These are phyloP conservation scores for Lordiphosa mommai DNA, from an alignment of 1,140 invertebrate species.

Conservation along the genomic window DNA sequence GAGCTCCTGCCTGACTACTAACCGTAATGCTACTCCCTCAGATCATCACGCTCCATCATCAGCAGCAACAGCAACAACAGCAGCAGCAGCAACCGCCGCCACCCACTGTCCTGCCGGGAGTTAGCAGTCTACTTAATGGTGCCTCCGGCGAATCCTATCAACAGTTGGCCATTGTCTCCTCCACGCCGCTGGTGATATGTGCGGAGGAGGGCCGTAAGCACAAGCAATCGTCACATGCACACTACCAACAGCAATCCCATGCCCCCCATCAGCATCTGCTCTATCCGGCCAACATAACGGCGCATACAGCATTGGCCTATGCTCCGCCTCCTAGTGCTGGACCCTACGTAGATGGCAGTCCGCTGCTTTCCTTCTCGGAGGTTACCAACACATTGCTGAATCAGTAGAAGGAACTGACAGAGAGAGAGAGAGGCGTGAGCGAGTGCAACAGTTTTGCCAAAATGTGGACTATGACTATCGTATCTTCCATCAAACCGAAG, in stretches of 20 bases:
- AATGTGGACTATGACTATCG: slow-evolving; percentile 79
- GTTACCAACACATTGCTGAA: slow-evolving; percentile 89
- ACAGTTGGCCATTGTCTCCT: slow-evolving; percentile 62
- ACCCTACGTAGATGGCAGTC: slow-evolving; percentile 87
- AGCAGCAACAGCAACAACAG: slow-evolving; percentile 60
- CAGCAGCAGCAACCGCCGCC: slow-evolving; percentile 46
- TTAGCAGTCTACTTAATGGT: slow-evolving; percentile 50
- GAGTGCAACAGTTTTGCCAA: slow-evolving; percentile 76
- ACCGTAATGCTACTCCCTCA: slow-evolving; percentile 58
- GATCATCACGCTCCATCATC: slow-evolving; percentile 58
- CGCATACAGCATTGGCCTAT: slow-evolving; percentile 79
- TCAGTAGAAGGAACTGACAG: slow-evolving; percentile 80
- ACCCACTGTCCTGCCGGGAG: slow-evolving; percentile 37
- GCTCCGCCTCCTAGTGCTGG: slow-evolving; percentile 54
- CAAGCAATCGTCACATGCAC: slow-evolving; percentile 5
- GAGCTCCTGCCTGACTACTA: slow-evolving; percentile 45
- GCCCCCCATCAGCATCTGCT: slow-evolving; percentile 38
- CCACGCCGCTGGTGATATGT: slow-evolving; percentile 48
- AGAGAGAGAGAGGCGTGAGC: slow-evolving; percentile 21
- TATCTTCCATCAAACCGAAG: slow-evolving; percentile 71
- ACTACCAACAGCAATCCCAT: not conserved
- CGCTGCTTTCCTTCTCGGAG: slow-evolving; percentile 90
- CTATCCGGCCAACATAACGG: slow-evolving; percentile 80
- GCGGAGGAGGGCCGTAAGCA: slow-evolving; percentile 31
- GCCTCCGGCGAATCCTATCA: slow-evolving; percentile 45